phyloP scores from a whole-genome alignment of 2,888 invertebrate genomes.

The Serrognathus titanus region DNA sequence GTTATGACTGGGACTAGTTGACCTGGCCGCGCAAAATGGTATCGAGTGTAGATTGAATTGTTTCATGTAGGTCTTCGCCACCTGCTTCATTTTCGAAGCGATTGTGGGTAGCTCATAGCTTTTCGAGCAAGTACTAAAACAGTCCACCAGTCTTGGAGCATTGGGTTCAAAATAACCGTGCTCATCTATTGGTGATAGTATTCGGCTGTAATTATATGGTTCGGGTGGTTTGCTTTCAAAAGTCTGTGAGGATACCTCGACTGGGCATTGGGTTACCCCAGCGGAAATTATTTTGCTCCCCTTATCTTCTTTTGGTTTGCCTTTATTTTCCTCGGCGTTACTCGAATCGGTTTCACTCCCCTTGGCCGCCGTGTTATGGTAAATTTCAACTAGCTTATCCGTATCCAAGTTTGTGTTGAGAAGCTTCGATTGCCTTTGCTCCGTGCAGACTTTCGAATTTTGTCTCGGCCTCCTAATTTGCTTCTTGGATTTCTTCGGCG shows the following conservation, averaged over 20 bases:
- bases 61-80: slow-evolving; percentile 52
- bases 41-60: slow-evolving; percentile 53
- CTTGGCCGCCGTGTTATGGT: slow-evolving; percentile 43
- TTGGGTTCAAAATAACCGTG: slow-evolving; percentile 28
- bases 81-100: slow-evolving; percentile 64
- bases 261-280: slow-evolving; percentile 8
- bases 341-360: slow-evolving; percentile 42
- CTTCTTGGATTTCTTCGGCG: slow-evolving; percentile 16
- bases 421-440: slow-evolving; percentile 5
- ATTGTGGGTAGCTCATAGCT: slow-evolving; percentile 62
- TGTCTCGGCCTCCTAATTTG: slow-evolving; percentile 11
- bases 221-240: not conserved
- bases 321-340: slow-evolving; percentile 1
- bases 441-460: slow-evolving; percentile 3
- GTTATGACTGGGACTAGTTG: slow-evolving; percentile 61
- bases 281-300: slow-evolving; percentile 9
- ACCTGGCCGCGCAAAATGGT: slow-evolving; percentile 61
- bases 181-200: slow-evolving; percentile 28
- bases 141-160: slow-evolving; percentile 26
- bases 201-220: slow-evolving; percentile 5
- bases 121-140: slow-evolving; percentile 28
- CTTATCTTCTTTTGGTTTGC: slow-evolving; percentile 8
- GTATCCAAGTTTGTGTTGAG: slow-evolving; percentile 5
- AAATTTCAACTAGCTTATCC: slow-evolving; percentile 44
- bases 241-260: slow-evolving; percentile 7